Evolutionary conservation across 2,797 vertebrate genomes (phyloP).

Genomic region (Lemur catta): DNA sequence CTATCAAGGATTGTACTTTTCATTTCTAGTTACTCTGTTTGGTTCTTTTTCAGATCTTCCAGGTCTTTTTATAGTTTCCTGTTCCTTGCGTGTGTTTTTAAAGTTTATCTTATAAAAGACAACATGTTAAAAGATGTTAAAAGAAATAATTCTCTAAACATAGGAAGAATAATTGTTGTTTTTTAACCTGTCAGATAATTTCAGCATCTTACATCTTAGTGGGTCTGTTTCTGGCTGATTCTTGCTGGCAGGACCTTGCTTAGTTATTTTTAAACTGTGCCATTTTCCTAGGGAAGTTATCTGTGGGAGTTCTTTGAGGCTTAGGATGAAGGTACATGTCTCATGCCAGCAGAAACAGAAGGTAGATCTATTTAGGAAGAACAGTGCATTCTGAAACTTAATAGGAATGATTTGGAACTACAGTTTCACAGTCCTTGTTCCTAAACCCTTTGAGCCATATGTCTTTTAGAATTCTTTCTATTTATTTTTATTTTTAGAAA

Average conservation of each 20-base stretch:
- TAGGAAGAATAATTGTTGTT: slow-evolving; percentile 22
- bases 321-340: slow-evolving; percentile 10
- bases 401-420: neutral
- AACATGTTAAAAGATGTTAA: neutral
- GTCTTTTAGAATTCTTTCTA: slow-evolving; percentile 33
- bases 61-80: slow-evolving; percentile 18
- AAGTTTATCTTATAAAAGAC: slow-evolving; percentile 11
- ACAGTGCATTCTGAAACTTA: neutral
- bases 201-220: neutral
- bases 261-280: slow-evolving; percentile 39
- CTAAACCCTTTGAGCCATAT: neutral
- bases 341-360: slow-evolving; percentile 13
- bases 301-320: slow-evolving; percentile 40
- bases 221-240: slow-evolving; percentile 29
- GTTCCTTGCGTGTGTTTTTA: neutral
- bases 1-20: neutral
- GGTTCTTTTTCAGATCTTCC: neutral
- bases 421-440: neutral
- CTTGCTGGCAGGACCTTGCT: neutral
- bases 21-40: neutral
- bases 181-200: slow-evolving; percentile 27
- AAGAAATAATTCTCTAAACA: slow-evolving; percentile 20
- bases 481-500: slow-evolving; percentile 47
- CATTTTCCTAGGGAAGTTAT: slow-evolving; percentile 31
- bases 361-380: slow-evolving; percentile 12